Evolutionary conservation across 2,797 vertebrate genomes (phyloP), one percentile per base, ranked within the genome.

Genomic region (Peromyscus aztecus): DNA sequence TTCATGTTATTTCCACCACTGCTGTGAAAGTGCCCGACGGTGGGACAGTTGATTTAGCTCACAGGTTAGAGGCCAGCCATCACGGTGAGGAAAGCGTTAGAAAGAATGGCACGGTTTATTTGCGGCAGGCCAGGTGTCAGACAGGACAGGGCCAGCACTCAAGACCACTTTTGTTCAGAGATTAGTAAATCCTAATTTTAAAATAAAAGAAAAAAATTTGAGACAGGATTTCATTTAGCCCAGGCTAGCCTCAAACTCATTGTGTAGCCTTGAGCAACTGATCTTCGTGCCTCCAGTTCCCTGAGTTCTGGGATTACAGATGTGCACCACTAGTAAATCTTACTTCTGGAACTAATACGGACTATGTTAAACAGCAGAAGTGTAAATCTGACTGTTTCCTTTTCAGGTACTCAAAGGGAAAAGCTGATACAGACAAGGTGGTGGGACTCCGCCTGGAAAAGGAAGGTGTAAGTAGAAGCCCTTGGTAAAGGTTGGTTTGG

Each of bases 381-480:
- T 93, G 1, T 92, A 90, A 49, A 63, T 43, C 31, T 61, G 65
- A 80, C 93, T 61, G 96, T 11, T 83, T 87, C 19, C 94, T 17
- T 95, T 0, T 4, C 92, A 99, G 98, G 13, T 97, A 73, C 93
- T 91, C 80, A 84, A 96, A 97, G 84, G 94, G 96, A 90, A 97
- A 96, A 96, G 0, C 17, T 77, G 98, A 97, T 10, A 46, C 88
- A 86, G 97, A 91, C 65, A 96, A 69, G 6, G 34, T 16, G 82
- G 57, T 75, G 37, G 95, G 94, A 88, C 73, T 78, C 90, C 93
- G 94, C 95, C 71, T 95, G 83, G 98, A 90, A 83, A 83, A 34
- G 76, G 90, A 95, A 94, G 87, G 73, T 97, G 98, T 99, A 96
- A 98, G 98, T 92, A 85, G 37, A 89, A 94, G 71, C 67, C 37